These are phyloP conservation scores for Drosophila kikkawai DNA, from an alignment of 1,140 invertebrate species.

Conservation along the genomic window DNA sequence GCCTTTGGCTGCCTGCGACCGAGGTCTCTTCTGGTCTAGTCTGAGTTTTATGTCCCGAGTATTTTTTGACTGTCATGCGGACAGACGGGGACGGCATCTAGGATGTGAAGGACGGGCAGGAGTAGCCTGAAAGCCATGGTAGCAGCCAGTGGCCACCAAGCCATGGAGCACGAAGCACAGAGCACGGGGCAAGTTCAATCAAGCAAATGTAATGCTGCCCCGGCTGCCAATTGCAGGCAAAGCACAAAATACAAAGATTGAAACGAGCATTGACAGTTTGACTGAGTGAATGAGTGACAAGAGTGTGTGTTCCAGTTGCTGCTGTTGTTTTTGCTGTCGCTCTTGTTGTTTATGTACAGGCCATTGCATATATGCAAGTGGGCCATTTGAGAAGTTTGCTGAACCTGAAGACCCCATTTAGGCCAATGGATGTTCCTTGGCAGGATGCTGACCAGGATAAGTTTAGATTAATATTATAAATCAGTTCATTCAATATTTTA, in stretches of 20 bases:
- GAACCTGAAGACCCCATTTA: background rate
- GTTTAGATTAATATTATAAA: too few species aligned
- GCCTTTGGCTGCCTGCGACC: constrained; percentile 13
- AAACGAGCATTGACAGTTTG: constrained; percentile 75
- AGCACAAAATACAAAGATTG: constrained; percentile 74
- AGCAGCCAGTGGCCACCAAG: constrained; percentile 2
- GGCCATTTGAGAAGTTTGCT: constrained; percentile 17
- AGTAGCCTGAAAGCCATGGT: background rate
- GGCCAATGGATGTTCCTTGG: background rate
- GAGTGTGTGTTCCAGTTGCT: constrained; percentile 39
- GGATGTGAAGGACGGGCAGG: background rate
- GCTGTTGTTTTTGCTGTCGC: constrained; percentile 12
- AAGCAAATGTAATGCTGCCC: constrained; percentile 75
- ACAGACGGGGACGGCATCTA: background rate
- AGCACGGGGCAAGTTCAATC: constrained; percentile 65
- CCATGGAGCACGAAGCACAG: background rate
- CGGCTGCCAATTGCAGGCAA: constrained; percentile 73
- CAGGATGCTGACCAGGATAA: background rate
- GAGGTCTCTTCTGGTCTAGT: constrained; percentile 26
- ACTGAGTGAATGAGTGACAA: constrained; percentile 73
- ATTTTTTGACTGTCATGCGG: constrained; percentile 28
- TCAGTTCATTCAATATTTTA: background rate
- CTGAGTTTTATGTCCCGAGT: constrained; percentile 44
- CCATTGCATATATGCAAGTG: constrained; percentile 55
- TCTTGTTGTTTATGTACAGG: constrained; percentile 52